Base-by-base conservation (phyloP, 2,113 vertebrate species). In the Anhinga rufa region DNA sequence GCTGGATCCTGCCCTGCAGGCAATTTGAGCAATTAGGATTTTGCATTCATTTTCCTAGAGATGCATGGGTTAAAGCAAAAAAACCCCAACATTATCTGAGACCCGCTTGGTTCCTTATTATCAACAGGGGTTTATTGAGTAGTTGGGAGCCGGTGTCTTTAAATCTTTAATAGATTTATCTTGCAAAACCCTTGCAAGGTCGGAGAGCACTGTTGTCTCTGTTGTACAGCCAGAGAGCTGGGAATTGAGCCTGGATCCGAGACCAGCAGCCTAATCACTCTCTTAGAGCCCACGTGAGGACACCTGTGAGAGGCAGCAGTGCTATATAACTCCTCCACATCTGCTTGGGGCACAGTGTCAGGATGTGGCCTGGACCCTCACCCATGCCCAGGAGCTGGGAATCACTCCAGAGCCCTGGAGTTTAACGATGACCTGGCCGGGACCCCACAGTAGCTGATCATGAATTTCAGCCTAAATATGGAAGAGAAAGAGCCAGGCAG, bases 121-220 rank as follows among this genome's bases (percentile, higher is more conserved):
- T 40, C 85, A 82, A 1, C 76, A 76, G 79, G 82, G 46, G 54
- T 61, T 96, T 88, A 77, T 38, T 92, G 95, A 93, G 95, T 46
- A 84, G 72, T 6, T 91, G 68, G 54, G 88, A 92, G 86, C 55
- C 31, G 80, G 72, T 7, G 15, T 68, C 60, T 96, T 70, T 87
- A 88, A 95, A 94, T 94, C 96, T 96, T 90, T 86, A 90, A 95
- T 92, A 70, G 92, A 92, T 93, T 93, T 86, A 83, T 93, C 93
- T 93, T 88, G 76, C 92, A 90, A 86, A 90, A 74, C 32, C 55
- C 87, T 92, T 12, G 1, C 60, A 51, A 90, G 93, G 79, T 88
- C 19, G 1, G 58, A 61, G 93, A 88, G 82, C 81, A 3, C 40
- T 70, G 84, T 44, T 83, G 74, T 87, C 84, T 89, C 91, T 64